Conservation (phyloP, 2,113 vertebrate genomes). For the Equus przewalskii region DNA sequence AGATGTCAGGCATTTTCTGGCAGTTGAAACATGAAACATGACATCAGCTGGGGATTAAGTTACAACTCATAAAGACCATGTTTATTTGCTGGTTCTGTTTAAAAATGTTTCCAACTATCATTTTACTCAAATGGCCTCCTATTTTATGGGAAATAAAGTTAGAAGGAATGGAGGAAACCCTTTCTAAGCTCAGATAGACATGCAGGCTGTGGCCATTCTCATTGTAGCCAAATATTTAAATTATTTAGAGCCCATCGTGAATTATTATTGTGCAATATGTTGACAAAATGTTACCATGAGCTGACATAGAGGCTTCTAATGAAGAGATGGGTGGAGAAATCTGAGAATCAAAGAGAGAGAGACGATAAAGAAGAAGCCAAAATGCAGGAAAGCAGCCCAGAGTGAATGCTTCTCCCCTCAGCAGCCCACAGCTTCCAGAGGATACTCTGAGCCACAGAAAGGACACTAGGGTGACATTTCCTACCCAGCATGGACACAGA, state of each 20-base stretch:
- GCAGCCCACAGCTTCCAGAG: not conserved
- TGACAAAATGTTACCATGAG: not conserved
- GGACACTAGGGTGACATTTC: too few species aligned
- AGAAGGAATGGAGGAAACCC: constrained; percentile 58
- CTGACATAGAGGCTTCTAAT: not conserved
- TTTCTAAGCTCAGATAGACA: constrained; percentile 37
- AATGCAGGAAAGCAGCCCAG: fast-evolving
- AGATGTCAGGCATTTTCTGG: constrained; percentile 68
- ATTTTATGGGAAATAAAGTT: constrained; percentile 83
- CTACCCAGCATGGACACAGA: fast-evolving
- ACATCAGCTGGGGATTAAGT: constrained; percentile 76
- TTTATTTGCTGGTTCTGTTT: constrained; percentile 83
- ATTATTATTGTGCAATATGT: not conserved
- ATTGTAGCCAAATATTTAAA: constrained; percentile 65
- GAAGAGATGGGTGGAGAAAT: not conserved
- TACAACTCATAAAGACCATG: constrained; percentile 78
- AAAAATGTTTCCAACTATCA: constrained; percentile 69
- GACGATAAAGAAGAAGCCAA: not conserved
- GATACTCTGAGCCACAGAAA: too few species aligned
- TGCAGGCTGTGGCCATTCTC: constrained; percentile 38
- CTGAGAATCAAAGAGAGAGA: constrained; percentile 20
- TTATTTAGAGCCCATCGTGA: constrained; percentile 34
- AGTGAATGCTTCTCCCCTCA: fast-evolving
- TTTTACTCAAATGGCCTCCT: constrained; percentile 75
- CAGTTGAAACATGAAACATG: constrained; percentile 72